Evolutionary conservation across 2,113 vertebrate species (phyloP).

Genomic region (Ptychochromis oligacanthus): DNA sequence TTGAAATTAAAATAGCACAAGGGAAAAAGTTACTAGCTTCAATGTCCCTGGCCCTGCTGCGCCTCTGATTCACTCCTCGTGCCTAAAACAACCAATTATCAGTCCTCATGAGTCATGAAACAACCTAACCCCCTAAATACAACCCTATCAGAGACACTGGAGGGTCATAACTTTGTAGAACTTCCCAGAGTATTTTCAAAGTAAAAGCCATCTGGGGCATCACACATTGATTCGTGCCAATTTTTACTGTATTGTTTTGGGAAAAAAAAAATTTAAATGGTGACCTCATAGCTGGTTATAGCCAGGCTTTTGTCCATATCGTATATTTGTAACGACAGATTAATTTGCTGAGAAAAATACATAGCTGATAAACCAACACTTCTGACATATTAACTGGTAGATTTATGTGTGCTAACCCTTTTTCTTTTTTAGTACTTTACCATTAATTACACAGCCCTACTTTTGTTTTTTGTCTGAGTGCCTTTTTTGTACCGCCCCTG

Average conservation of each 20-base stretch:
- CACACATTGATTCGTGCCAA: background rate
- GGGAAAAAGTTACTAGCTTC: background rate
- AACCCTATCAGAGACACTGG: background rate
- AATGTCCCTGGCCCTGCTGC: background rate
- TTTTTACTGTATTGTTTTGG: background rate
- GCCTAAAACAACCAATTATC: slow-evolving; percentile 7
- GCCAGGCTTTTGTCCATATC: background rate
- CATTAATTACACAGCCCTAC: background rate
- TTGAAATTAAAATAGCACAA: background rate
- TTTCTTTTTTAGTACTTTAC: background rate
- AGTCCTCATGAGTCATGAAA: background rate
- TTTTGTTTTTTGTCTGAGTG: background rate
- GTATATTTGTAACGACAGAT: background rate
- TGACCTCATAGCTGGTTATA: background rate
- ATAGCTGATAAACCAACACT: accelerated
- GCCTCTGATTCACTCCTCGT: background rate
- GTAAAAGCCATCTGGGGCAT: background rate
- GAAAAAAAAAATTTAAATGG: background rate
- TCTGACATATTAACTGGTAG: background rate
- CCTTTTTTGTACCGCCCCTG: background rate
- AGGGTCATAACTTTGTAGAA: background rate
- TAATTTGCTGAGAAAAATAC: background rate
- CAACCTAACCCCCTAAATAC: background rate
- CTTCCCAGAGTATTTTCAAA: background rate
- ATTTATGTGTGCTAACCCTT: background rate